Conservation (phyloP, 2,797 vertebrate genomes). For the Phoeniculus purpureus region DNA sequence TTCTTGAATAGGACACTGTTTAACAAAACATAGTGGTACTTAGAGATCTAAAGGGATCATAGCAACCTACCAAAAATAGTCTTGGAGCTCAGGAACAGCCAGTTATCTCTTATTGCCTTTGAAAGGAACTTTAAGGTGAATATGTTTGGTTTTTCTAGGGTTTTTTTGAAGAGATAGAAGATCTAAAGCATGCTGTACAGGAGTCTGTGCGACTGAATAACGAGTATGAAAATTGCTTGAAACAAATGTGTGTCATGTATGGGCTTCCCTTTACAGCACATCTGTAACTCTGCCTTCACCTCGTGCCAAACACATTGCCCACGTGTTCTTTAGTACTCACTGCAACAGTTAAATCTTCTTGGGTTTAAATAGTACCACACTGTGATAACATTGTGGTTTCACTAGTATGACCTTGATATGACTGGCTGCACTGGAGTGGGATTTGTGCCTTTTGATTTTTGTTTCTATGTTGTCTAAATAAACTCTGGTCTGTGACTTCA, state of each 20-base stretch:
- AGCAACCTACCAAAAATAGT: background rate
- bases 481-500: conserved; percentile 15
- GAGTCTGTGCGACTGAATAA: conserved; percentile 67
- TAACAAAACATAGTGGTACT: background rate
- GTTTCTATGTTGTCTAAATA: conserved; percentile 14
- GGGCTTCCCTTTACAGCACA: conserved; percentile 44
- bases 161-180: conserved; percentile 76
- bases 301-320: background rate
- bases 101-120: background rate
- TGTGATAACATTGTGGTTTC: background rate
- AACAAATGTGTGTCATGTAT: conserved; percentile 60
- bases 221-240: conserved; percentile 71
- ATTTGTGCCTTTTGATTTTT: background rate
- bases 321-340: background rate
- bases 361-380: background rate
- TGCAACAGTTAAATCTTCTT: background rate
- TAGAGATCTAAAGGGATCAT: background rate
- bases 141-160: conserved; percentile 59
- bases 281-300: background rate
- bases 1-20: background rate
- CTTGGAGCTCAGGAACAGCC: background rate
- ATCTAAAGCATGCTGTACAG: conserved; percentile 70
- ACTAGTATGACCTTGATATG: background rate
- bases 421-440: background rate
- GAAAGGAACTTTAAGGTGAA: background rate